Percentiles rank a stretch among this genome's conserved stretches.
phyloP scores from a whole-genome alignment of 2,113 vertebrate genomes.

The Xenopus borealis region DNA sequence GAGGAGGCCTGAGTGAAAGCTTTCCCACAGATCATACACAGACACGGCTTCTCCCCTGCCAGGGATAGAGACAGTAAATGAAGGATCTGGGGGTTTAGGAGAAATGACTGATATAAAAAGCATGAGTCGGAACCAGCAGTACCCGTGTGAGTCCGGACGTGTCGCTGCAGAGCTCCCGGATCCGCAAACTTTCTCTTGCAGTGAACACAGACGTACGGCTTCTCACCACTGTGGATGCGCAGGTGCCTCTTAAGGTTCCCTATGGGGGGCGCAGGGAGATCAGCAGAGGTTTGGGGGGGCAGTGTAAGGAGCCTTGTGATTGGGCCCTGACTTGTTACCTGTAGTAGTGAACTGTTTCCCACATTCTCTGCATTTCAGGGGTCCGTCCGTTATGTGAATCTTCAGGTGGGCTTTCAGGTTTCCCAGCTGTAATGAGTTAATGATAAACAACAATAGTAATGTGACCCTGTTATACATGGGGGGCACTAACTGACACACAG shows the following conservation, averaged over 20 bases:
- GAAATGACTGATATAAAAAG: neutral
- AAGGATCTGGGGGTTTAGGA: neutral
- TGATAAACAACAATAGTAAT: too few relatives aligned
- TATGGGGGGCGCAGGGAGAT: slow-evolving; percentile 46
- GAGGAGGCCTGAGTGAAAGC: slow-evolving; percentile 97
- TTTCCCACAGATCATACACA: slow-evolving; percentile 90
- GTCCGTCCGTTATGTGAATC: slow-evolving; percentile 89
- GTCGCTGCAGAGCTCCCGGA: slow-evolving; percentile 88
- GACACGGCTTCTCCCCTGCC: slow-evolving; percentile 88
- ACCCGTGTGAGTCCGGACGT: slow-evolving; percentile 96
- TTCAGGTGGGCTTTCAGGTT: slow-evolving; percentile 95
- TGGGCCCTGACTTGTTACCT: slow-evolving; percentile 64
- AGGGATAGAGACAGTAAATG: slow-evolving; percentile 10
- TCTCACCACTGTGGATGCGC: slow-evolving; percentile 95
- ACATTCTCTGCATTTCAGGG: slow-evolving; percentile 90
- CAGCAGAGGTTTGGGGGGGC: too few relatives aligned
- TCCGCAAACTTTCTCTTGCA: slow-evolving; percentile 93
- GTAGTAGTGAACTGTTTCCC: slow-evolving; percentile 98
- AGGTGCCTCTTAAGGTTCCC: slow-evolving; percentile 95
- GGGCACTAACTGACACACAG: too few relatives aligned
- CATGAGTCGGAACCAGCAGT: neutral
- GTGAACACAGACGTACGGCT: slow-evolving; percentile 87
- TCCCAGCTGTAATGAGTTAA: slow-evolving; percentile 69
- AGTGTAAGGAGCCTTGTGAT: too few relatives aligned
- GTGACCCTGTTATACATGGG: too few relatives aligned